These are phyloP conservation scores for Zapornia atra DNA, from an alignment of 2,113 vertebrate genomes.

Conservation along the genomic window DNA sequence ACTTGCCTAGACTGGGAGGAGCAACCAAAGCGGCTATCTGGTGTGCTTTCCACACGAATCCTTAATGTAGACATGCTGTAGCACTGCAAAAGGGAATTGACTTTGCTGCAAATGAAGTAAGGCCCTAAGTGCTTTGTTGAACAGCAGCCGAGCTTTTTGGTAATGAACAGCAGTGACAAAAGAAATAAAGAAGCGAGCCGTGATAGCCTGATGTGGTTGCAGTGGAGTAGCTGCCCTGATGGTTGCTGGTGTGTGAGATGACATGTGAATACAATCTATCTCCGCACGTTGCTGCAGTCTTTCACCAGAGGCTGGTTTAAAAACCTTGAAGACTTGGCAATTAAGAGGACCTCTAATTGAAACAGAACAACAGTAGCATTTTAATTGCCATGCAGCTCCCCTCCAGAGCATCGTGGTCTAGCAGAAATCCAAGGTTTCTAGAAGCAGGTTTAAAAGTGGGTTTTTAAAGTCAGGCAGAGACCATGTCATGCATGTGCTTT, in stretches of 20 bases:
- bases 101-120: slow-evolving; percentile 41
- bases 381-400: slow-evolving; percentile 25
- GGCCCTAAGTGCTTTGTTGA: slow-evolving; percentile 65
- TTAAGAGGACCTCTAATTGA: slow-evolving; percentile 53
- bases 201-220: slow-evolving; percentile 14
- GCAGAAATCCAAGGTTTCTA: slow-evolving; percentile 5
- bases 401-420: not conserved
- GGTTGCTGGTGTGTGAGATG: not conserved
- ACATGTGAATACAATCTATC: not conserved
- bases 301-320: slow-evolving; percentile 51
- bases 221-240: not conserved
- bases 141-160: slow-evolving; percentile 57
- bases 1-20: not conserved
- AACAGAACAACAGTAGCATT: slow-evolving; percentile 17
- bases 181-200: slow-evolving; percentile 20
- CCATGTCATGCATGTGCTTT: not conserved
- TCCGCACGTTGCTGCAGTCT: not conserved
- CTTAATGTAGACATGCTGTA: slow-evolving; percentile 27
- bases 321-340: slow-evolving; percentile 59
- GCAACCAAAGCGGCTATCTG: fast-evolving
- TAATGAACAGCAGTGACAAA: slow-evolving; percentile 54
- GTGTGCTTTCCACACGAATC: not conserved
- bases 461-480: slow-evolving; percentile 11
- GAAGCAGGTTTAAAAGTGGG: not conserved
- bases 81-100: slow-evolving; percentile 5